Evolutionary conservation across 2,797 vertebrate genomes (phyloP).

Genomic region (Trachurus trachurus): DNA sequence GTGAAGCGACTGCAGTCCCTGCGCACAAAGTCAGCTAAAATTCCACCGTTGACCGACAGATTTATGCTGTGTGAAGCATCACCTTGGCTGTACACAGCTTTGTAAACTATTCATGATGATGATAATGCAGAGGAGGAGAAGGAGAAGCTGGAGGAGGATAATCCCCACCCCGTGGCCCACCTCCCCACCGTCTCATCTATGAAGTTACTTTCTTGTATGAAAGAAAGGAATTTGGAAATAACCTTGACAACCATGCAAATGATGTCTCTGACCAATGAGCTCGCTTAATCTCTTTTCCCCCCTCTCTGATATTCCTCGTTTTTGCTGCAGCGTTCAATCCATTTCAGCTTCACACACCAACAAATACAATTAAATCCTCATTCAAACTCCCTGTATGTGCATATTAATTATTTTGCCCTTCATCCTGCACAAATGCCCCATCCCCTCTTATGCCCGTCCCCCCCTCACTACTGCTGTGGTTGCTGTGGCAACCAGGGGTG

Average conservation of each 20-base stretch:
- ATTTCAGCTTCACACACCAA: conserved; percentile 67
- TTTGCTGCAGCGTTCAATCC: conserved; percentile 44
- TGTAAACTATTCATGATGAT: conserved; percentile 59
- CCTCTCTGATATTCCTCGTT: conserved; percentile 34
- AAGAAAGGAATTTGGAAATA: conserved; percentile 57
- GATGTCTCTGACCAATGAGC: conserved; percentile 61
- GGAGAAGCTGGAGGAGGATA: conserved; percentile 36
- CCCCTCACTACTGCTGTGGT: conserved; percentile 64
- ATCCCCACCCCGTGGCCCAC: conserved; percentile 22
- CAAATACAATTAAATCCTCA: conserved; percentile 73
- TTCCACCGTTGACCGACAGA: conserved; percentile 27
- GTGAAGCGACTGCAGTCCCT: conserved; percentile 35
- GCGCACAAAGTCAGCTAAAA: conserved; percentile 57
- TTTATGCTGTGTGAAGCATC: conserved; percentile 47
- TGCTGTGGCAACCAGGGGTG: conserved; percentile 80
- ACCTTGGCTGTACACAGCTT: conserved; percentile 53
- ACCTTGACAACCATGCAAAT: conserved; percentile 59
- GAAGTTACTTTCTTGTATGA: conserved; percentile 52
- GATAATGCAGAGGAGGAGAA: conserved; percentile 34
- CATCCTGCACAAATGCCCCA: conserved; percentile 65
- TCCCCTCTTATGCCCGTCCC: conserved; percentile 30
- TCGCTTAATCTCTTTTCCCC: conserved; percentile 37
- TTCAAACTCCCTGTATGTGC: conserved; percentile 69
- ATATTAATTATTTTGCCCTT: conserved; percentile 83
- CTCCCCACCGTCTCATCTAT: conserved; percentile 40